Evolutionary conservation across 2,797 vertebrate species (phyloP).

Genomic region (Ambastaia sidthimunki): DNA sequence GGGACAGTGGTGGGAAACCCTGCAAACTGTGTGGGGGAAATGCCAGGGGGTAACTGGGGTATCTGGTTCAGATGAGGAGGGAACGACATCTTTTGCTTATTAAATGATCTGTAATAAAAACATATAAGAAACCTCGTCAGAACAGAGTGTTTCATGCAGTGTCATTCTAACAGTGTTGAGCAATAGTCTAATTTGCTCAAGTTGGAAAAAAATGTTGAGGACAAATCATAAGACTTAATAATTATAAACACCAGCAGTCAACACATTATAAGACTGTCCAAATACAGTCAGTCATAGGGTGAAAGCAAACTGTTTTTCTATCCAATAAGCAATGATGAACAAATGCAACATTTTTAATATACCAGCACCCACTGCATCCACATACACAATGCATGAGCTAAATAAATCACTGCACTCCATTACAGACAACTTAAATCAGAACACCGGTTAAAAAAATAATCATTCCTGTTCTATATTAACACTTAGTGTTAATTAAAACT

Average conservation of each 20-base stretch:
- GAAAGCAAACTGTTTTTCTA: no score
- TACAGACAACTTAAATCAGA: not conserved
- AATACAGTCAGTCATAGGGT: no score
- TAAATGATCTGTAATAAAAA: constrained; percentile 12
- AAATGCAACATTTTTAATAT: not conserved
- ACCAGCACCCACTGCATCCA: not conserved
- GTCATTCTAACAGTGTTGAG: not conserved
- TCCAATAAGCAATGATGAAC: not conserved
- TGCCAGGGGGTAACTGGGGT: constrained; percentile 90
- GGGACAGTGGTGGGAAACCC: constrained; percentile 90
- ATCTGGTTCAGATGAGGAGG: constrained; percentile 97
- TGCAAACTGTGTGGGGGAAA: constrained; percentile 94
- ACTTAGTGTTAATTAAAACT: constrained; percentile 1
- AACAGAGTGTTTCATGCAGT: not conserved
- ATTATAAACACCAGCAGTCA: not conserved
- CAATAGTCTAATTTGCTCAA: not conserved
- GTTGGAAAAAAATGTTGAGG: not conserved
- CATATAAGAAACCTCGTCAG: not conserved
- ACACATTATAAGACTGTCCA: not conserved
- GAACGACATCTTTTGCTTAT: constrained; percentile 87
- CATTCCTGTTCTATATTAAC: not conserved
- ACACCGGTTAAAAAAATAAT: not conserved
- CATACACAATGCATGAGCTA: not conserved
- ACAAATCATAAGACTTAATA: not conserved
- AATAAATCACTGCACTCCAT: not conserved